Evolutionary conservation across 2,888 invertebrate genomes (phyloP).

Genomic region (Ormyrus labotus): DNA sequence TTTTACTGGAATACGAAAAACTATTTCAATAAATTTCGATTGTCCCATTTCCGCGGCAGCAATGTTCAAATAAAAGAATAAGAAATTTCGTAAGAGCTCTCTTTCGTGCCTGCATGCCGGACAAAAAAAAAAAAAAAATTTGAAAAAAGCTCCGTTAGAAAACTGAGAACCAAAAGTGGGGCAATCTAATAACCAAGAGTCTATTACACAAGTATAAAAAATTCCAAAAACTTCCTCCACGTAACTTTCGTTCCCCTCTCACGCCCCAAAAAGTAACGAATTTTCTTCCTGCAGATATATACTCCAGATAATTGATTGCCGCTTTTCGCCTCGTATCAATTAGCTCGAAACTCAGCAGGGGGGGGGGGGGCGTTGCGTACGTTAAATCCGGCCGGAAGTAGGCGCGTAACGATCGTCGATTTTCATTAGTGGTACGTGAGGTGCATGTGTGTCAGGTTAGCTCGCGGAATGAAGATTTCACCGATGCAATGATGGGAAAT

Average conservation of each 20-base stretch:
- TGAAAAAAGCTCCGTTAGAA: background rate
- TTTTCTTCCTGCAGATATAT: background rate
- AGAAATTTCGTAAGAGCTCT: no score
- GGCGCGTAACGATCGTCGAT: constrained; percentile 52
- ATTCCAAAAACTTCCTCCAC: background rate
- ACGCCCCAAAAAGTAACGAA: background rate
- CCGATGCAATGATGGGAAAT: constrained; percentile 65
- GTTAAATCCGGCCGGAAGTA: constrained; percentile 47
- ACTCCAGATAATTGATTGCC: constrained; percentile 23
- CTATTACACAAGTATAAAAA: background rate
- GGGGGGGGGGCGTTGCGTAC: background rate
- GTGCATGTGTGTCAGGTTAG: constrained; percentile 40
- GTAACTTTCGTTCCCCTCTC: constrained; percentile 8
- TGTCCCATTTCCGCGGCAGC: no score
- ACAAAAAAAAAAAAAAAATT: background rate
- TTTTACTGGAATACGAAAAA: no score
- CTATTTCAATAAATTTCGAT: no score
- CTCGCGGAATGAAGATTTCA: constrained; percentile 49
- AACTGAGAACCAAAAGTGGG: background rate
- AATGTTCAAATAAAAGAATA: no score
- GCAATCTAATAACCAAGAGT: background rate
- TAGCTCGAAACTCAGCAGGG: background rate
- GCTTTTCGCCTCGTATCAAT: constrained; percentile 20
- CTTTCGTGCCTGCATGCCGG: no score
- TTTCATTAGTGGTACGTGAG: constrained; percentile 28